Evolutionary conservation across 2,888 invertebrate species (phyloP), one percentile per base, ranked within the genome.

Genomic region (Sisyra terminalis): DNA sequence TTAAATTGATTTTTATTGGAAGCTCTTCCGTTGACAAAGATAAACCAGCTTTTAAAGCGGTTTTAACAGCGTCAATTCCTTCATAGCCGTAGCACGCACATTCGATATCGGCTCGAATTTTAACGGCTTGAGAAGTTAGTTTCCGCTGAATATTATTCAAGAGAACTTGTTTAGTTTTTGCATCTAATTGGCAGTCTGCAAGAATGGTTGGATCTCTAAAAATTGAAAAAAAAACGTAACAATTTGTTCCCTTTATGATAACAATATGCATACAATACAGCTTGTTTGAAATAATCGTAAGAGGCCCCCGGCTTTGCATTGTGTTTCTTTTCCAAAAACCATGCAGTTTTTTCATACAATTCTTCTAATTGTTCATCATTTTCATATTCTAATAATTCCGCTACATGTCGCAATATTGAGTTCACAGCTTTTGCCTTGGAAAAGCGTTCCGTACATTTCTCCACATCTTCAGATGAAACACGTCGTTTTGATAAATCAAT

Each of bases 401-500:
- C 97, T 0, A 98, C 97, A 58, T 98, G 97, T 42, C 97, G 76
- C 41, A 99, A 68, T 58, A 99, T 94, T 8, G 96, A 96, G 66
- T 96, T 97, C 2, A 96, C 96, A 10, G 94, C 92, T 67, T 96
- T 96, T 0, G 94, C 96, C 67, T 96, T 97, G 3, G 97, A 90
- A 65, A 89, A 98, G 55, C 97, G 77, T 60, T 98, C 97, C 55
- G 96, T 97, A 63, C 98, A 99, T 62, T 93, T 93, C 54, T 92
- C 86, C 45, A 97, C 87, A 64, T 99, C 98, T 64, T 98, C 98
- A 0, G 89, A 83, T 1, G 96, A 96, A 2, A 98, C 98, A 65
- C 98, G 78, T 60, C 98, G 78, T 67, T 99, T 99, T 48, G 97
- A 98, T 54, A 99, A 74, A 75, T 99, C 98, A 61, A 99, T 99